Conservation (phyloP, 2,113 vertebrate genomes). For the Notothenia rossii region DNA sequence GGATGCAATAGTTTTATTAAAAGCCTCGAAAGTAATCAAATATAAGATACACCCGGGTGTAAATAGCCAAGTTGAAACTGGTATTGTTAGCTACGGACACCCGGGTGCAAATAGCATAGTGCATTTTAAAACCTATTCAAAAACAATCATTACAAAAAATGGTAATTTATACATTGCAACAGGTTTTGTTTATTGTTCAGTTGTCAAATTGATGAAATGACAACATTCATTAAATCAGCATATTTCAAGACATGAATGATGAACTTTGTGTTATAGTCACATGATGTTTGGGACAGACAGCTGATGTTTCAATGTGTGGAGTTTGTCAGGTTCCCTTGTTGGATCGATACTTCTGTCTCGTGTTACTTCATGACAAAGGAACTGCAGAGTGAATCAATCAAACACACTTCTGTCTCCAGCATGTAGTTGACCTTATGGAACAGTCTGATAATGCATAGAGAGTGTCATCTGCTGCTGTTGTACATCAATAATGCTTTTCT, state of each 20-base stretch:
- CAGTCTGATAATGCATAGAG: neutral
- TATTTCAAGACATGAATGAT: slow-evolving; percentile 24
- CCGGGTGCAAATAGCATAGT: too few relatives aligned
- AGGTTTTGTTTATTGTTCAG: neutral
- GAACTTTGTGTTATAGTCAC: neutral
- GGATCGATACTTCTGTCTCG: slow-evolving; percentile 21
- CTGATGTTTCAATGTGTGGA: slow-evolving; percentile 20
- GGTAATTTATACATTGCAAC: neutral
- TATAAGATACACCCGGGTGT: too few relatives aligned
- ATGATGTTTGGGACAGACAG: neutral
- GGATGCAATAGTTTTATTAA: too few relatives aligned
- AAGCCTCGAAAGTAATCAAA: too few relatives aligned
- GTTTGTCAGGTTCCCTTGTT: neutral
- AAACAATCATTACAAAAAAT: neutral
- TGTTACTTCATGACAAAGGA: slow-evolving; percentile 7
- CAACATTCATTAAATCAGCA: neutral
- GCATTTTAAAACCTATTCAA: neutral
- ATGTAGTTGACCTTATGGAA: neutral
- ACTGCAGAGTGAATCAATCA: slow-evolving; percentile 41
- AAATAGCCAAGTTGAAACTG: too few relatives aligned
- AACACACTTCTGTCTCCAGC: slow-evolving; percentile 3
- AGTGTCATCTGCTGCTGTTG: neutral
- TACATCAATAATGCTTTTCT: slow-evolving; percentile 37
- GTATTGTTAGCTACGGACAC: too few relatives aligned
- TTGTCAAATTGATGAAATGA: neutral